Evolutionary conservation across 2,888 invertebrate genomes (phyloP).

Genomic region (Drosophila phalerata): DNA sequence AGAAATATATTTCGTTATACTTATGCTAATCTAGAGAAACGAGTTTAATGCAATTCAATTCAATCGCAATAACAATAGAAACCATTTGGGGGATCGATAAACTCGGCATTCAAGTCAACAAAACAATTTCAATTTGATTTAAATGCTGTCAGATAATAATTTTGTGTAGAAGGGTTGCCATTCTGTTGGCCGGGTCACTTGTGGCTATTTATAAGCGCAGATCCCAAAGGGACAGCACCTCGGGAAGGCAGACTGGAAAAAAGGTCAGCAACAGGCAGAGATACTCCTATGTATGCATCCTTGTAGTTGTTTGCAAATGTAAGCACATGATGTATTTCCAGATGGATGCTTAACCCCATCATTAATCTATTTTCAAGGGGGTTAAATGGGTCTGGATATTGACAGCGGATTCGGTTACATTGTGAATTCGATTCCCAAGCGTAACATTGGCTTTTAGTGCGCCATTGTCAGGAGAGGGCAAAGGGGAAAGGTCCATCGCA

Average conservation of each 20-base stretch:
- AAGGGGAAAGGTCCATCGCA: constrained; percentile 33
- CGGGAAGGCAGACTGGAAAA: neutral
- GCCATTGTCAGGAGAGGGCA: constrained; percentile 13
- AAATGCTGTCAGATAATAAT: constrained; percentile 40
- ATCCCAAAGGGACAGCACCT: constrained; percentile 20
- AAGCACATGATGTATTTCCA: constrained; percentile 54
- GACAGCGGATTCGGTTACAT: constrained; percentile 12
- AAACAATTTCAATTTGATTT: constrained; percentile 43
- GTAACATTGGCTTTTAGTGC: constrained; percentile 49
- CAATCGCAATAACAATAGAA: constrained; percentile 16
- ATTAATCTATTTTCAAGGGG: constrained; percentile 68
- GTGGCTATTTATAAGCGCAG: constrained; percentile 62
- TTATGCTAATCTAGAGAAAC: constrained; percentile 32
- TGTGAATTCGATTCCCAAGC: constrained; percentile 41
- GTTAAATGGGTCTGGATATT: constrained; percentile 23
- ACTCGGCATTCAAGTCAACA: constrained; percentile 34
- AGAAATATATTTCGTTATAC: constrained; percentile 2
- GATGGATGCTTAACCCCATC: constrained; percentile 57
- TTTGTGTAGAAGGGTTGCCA: neutral
- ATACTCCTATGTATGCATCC: constrained; percentile 23
- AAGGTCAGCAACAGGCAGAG: constrained; percentile 38
- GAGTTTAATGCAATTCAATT: constrained; percentile 16
- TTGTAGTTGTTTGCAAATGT: constrained; percentile 34
- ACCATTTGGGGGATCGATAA: constrained; percentile 30
- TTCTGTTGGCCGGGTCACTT: constrained; percentile 39